Base-by-base conservation (phyloP, 2,797 vertebrate species). In the Cyprinodon diabolis region DNA sequence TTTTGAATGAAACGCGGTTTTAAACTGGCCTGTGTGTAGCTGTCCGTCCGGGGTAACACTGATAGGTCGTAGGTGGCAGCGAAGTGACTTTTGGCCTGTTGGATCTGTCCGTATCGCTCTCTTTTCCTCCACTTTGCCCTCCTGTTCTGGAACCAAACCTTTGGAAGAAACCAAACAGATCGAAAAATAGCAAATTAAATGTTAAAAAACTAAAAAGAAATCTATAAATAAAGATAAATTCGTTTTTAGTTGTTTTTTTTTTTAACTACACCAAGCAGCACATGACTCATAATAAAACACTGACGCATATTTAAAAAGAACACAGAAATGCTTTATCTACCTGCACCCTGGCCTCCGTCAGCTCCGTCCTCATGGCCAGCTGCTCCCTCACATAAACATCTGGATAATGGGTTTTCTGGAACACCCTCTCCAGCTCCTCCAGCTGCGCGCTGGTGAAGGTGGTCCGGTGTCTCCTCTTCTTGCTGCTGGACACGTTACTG, bases 61-160 rank as follows among this genome's bases (percentile, higher is more conserved):
- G 98, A 98, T 81, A 99, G 94, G 54, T 99, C 98, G 78, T 99
- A 99, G 3, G 97, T 96, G 68, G 98, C 96, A 45, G 98, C 96
- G 78, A 98, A 99, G 90, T 98, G 98, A 69, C 93, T 98, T 90
- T 99, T 99, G 73, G 97, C 97, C 86, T 99, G 98, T 75, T 99
- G 98, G 83, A 99, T 97, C 90, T 99, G 97, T n/a, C 98, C 98
- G 75, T 98, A 99, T 1, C 98, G 96, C 86, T 99, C 98, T 75
- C 98, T 92, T 86, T 99, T 99, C 89, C 98, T 96, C 98, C 98
- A 99, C 83, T 99, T 99, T 1, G 98, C 98, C 92, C 98, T 97
- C 94, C 98, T 93, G 94, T 99, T 99, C 93, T 99, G 98, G 92
- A 99, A 99, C 98, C 98, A 99, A 75, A 99, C 98, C 98, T 99